Evolutionary conservation across 2,797 vertebrate genomes (phyloP).

Genomic region (Myotis daubentonii): DNA sequence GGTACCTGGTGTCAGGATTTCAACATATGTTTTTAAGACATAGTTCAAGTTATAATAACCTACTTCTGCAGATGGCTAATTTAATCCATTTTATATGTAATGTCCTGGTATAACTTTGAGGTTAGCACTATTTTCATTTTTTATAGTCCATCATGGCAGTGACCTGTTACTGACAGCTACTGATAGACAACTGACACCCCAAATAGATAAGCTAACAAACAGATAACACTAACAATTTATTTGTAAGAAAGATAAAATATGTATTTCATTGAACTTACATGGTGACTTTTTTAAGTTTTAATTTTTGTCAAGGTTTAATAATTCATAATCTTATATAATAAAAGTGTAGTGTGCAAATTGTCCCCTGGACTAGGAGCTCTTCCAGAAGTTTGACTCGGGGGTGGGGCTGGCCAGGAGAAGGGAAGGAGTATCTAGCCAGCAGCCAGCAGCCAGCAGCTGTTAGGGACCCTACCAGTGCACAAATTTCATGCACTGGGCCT

Average conservation of each 20-base stretch:
- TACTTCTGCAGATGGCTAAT: background rate
- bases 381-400: no score
- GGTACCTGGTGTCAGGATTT: background rate
- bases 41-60: background rate
- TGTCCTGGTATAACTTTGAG: background rate
- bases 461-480: no score
- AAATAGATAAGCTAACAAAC: background rate
- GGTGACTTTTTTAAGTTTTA: background rate
- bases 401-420: no score
- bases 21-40: background rate
- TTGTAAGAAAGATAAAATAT: background rate
- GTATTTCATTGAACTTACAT: background rate
- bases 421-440: no score
- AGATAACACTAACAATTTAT: background rate
- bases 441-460: no score
- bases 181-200: background rate
- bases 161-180: background rate
- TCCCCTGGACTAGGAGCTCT: no score
- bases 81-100: background rate
- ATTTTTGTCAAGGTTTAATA: background rate
- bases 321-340: background rate
- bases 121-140: background rate
- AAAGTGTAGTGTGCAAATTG: no score
- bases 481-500: no score
- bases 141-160: background rate